Conservation (phyloP, 2,888 invertebrate genomes). For the Hypomecis punctinalis region DNA sequence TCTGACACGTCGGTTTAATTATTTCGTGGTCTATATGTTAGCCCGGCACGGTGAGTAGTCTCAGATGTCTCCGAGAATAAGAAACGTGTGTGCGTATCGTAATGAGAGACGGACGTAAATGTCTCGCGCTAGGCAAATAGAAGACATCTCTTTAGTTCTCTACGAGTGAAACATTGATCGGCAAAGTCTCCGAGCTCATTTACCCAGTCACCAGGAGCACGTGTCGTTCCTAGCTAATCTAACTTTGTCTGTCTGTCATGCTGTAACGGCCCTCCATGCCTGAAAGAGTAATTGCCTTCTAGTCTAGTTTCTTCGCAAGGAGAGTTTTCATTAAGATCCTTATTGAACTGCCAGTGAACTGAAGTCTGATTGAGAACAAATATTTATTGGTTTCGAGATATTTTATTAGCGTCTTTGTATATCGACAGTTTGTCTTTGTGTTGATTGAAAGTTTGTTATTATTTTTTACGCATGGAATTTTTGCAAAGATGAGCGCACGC, state of each 20-base stretch:
- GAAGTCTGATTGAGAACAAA: constrained; percentile 5
- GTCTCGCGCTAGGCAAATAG: too few species aligned
- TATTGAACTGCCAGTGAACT: constrained; percentile 8
- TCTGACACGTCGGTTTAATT: too few species aligned
- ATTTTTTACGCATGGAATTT: too few species aligned
- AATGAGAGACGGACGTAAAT: too few species aligned
- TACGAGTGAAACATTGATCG: constrained; percentile 14
- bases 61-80: too few species aligned
- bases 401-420: not conserved
- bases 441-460: not conserved
- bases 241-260: constrained; percentile 51
- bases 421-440: not conserved
- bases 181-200: constrained; percentile 48
- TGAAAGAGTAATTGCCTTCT: constrained; percentile 35
- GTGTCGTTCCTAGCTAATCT: constrained; percentile 54
- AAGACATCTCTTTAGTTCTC: too few species aligned
- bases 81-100: too few species aligned
- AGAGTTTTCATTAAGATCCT: constrained; percentile 25
- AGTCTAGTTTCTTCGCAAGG: constrained; percentile 19
- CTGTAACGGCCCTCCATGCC: constrained; percentile 21
- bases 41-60: too few species aligned
- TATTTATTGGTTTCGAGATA: not conserved
- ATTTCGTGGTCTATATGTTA: too few species aligned
- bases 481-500: not conserved
- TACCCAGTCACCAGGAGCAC: constrained; percentile 45